Percentiles rank a stretch among this genome's conserved stretches.
These are phyloP conservation scores for Neopipo cinnamomea DNA, from an alignment of 2,113 vertebrate species.

Conservation along the genomic window DNA sequence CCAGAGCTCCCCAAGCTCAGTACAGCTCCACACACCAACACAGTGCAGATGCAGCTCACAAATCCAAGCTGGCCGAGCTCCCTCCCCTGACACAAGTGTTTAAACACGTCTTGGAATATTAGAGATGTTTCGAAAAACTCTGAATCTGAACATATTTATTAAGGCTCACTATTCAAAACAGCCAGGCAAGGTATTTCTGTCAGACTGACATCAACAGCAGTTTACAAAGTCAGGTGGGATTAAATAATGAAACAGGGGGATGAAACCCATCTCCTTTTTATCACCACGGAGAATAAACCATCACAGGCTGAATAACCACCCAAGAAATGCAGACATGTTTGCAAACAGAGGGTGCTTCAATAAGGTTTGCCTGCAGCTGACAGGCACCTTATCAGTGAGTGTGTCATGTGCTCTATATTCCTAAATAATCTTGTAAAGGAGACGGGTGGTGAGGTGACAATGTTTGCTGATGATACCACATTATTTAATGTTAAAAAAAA, in stretches of 20 bases:
- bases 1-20: neutral
- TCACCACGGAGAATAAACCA: neutral
- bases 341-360: neutral
- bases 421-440: neutral
- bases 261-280: neutral
- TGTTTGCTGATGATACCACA: neutral
- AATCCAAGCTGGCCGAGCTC: neutral
- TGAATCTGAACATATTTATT: neutral
- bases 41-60: neutral
- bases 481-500: neutral
- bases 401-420: neutral
- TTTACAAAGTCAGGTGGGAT: neutral
- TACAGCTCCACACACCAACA: neutral
- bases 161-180: neutral
- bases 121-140: neutral
- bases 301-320: neutral
- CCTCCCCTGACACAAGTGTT: neutral
- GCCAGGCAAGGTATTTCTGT: neutral
- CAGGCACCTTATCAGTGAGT: neutral
- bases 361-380: neutral
- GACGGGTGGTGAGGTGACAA: neutral
- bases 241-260: neutral
- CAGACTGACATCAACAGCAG: neutral
- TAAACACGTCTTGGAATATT: neutral
- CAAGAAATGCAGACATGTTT: neutral